These are phyloP conservation scores for Lithophane leautieri DNA, from an alignment of 2,888 invertebrate genomes.

Conservation along the genomic window DNA sequence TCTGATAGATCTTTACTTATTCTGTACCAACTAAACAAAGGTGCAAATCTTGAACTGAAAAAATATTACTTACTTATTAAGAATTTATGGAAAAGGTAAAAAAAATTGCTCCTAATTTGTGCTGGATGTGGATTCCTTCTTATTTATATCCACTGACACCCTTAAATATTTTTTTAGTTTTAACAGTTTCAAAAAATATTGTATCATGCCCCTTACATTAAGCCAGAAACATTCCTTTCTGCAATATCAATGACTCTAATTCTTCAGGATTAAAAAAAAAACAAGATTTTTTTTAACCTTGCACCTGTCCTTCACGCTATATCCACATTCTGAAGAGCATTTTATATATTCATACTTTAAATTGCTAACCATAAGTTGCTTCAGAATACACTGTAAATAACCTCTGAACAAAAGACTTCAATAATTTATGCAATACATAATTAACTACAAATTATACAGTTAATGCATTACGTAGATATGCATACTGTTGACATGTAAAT, in stretches of 20 bases:
- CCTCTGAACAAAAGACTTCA: constrained; percentile 8
- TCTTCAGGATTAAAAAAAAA: not conserved
- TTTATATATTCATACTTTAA: constrained; percentile 17
- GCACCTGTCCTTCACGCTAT: not conserved
- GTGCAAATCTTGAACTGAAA: not conserved
- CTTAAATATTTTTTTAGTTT: too few species aligned
- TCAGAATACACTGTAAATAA: constrained; percentile 5
- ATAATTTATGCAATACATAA: constrained; percentile 35
- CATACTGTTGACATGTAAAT: constrained; percentile 26
- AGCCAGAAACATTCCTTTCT: too few species aligned
- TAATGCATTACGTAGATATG: constrained; percentile 14
- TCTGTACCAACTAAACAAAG: not conserved
- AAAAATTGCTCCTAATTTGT: too few species aligned
- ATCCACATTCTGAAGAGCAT: not conserved
- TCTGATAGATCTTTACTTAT: not conserved
- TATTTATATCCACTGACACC: too few species aligned
- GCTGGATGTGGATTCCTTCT: too few species aligned
- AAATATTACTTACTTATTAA: not conserved
- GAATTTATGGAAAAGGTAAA: not conserved
- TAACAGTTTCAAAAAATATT: not conserved
- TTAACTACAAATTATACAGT: constrained; percentile 43
- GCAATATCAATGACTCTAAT: not conserved
- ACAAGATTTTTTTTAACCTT: constrained; percentile 2
- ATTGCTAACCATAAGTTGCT: not conserved
- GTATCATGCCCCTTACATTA: not conserved